phyloP scores from a whole-genome alignment of 2,113 vertebrate genomes.

The Butorides virescens region DNA sequence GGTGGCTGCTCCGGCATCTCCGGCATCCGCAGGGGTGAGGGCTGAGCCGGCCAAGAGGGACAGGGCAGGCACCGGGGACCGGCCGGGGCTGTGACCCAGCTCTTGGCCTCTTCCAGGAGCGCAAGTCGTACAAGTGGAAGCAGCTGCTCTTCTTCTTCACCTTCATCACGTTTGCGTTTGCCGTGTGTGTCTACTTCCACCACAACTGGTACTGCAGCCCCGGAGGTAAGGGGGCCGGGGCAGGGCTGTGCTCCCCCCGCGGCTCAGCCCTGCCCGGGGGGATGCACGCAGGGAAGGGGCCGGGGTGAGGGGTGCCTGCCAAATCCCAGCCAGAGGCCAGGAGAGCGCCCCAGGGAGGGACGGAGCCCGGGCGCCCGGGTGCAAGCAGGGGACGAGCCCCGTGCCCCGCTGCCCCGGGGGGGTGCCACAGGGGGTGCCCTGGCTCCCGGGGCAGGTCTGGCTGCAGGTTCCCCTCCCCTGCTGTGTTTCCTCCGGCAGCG shows the following conservation, averaged over 20 bases:
- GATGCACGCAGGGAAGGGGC: accelerated
- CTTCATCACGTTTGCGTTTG: slow-evolving; percentile 72
- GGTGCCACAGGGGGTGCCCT: no score
- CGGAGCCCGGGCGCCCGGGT: accelerated
- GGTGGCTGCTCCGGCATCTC: not conserved
- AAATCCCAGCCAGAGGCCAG: not conserved
- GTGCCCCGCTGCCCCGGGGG: not conserved
- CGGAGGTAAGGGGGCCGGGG: slow-evolving; percentile 81
- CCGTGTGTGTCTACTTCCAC: slow-evolving; percentile 83
- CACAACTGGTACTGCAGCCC: slow-evolving; percentile 91
- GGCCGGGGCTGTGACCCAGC: not conserved
- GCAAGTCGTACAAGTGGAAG: slow-evolving; percentile 87
- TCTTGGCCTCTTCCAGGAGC: slow-evolving; percentile 74
- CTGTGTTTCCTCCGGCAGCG: slow-evolving; percentile 60
- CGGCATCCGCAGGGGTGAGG: accelerated
- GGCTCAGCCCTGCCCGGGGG: accelerated
- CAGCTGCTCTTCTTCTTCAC: slow-evolving; percentile 86
- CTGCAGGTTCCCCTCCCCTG: not conserved
- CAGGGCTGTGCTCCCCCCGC: accelerated
- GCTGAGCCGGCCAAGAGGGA: not conserved
- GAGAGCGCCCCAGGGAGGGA: accelerated
- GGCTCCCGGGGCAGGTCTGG: accelerated
- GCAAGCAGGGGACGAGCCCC: not conserved
- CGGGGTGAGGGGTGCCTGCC: not conserved
- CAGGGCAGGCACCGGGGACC: accelerated